A percentile compares a stretch with the other conserved stretches of the same genome.
Conservation (phyloP, 2,113 vertebrate genomes). For the Pyrgilauda ruficollis region DNA sequence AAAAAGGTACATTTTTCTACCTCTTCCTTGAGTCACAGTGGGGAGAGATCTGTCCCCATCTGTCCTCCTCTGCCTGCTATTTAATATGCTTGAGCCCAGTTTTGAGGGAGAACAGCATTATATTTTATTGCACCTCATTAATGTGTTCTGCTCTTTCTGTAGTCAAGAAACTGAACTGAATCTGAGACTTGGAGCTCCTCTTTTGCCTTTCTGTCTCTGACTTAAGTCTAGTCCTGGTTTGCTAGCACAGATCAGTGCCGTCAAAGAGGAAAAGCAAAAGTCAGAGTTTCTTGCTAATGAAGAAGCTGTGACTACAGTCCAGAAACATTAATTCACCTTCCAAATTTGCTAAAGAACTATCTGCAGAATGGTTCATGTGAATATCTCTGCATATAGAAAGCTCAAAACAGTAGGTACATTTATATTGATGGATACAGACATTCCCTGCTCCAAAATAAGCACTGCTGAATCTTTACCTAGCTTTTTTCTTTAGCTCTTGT, state of each 20-base stretch:
- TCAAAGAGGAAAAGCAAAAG: background rate
- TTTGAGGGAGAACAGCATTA: background rate
- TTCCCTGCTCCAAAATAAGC: background rate
- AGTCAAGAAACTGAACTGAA: background rate
- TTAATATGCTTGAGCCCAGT: background rate
- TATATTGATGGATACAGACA: background rate
- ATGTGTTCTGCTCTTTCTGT: background rate
- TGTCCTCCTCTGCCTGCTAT: background rate
- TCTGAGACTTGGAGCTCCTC: background rate
- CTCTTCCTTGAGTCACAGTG: background rate
- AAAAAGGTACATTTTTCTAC: background rate
- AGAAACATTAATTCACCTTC: background rate
- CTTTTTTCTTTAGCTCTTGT: background rate
- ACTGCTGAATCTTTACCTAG: background rate
- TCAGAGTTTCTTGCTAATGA: background rate
- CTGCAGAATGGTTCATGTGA: background rate
- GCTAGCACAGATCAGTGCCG: background rate
- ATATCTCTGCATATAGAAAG: background rate
- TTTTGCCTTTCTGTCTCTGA: background rate
- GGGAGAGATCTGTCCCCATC: background rate
- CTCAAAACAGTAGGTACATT: background rate
- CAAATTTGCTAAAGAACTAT: background rate
- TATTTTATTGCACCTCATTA: background rate
- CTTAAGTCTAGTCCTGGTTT: background rate
- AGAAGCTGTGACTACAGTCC: background rate